phyloP scores from a whole-genome alignment of 2,888 invertebrate species.

The Agrilus cyanescens region DNA sequence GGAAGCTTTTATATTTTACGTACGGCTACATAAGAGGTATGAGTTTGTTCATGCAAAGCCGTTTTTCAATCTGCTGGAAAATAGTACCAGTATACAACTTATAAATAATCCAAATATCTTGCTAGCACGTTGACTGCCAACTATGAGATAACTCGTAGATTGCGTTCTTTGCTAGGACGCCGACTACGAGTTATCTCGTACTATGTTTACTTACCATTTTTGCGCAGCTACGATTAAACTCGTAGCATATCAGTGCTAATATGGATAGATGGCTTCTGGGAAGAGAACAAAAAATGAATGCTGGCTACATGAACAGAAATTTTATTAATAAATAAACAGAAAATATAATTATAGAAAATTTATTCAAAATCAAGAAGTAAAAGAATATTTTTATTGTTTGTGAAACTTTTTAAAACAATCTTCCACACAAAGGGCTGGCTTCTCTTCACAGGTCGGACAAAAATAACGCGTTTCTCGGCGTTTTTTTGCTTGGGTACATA shows the following conservation, averaged over 20 bases:
- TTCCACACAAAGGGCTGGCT: conserved; percentile 18
- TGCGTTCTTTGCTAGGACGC: conserved; percentile 17
- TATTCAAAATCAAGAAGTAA: no score
- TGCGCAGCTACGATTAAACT: conserved; percentile 17
- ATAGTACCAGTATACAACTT: no score
- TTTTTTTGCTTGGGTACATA: conserved; percentile 13
- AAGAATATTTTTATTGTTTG: conserved; percentile 15
- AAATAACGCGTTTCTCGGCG: conserved; percentile 18
- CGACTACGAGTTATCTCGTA: conserved; percentile 17
- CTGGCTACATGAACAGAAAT: no score
- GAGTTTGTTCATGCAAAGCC: no score
- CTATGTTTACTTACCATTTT: conserved; percentile 16
- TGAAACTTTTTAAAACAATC: conserved; percentile 18
- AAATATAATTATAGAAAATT: no score
- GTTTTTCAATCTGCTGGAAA: no score
- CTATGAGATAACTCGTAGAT: conserved; percentile 14
- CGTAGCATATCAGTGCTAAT: conserved; percentile 18
- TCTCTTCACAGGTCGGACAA: conserved; percentile 16
- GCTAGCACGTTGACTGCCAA: conserved; percentile 12
- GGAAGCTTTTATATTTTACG: no score
- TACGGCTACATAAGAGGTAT: no score
- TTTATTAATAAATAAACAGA: no score
- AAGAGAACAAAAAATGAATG: conserved; percentile 19
- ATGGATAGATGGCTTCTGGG: conserved; percentile 19
- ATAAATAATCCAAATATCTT: no score